These are phyloP conservation scores for Harmothoe impar DNA, from an alignment of 2,888 invertebrate genomes.

Conservation along the genomic window DNA sequence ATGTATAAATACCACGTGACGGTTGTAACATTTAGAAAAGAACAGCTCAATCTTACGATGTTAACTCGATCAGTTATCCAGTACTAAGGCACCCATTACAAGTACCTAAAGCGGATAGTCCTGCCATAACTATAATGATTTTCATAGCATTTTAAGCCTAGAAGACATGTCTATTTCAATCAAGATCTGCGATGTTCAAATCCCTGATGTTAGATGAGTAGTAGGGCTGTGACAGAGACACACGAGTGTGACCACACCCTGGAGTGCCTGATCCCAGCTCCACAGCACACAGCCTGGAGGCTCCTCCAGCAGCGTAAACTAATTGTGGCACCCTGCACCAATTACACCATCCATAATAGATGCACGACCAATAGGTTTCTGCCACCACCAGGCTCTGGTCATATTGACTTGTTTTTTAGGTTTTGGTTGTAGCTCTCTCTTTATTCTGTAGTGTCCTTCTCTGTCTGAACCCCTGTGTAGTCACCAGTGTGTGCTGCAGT, in stretches of 20 bases:
- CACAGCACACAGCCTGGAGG: background rate
- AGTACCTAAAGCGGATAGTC: too few relatives aligned
- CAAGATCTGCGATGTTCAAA: too few relatives aligned
- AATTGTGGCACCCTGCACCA: background rate
- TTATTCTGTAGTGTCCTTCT: background rate
- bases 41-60: too few relatives aligned
- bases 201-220: background rate
- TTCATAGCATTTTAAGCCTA: too few relatives aligned
- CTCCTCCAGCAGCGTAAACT: background rate
- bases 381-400: background rate
- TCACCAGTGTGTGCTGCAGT: background rate
- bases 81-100: too few relatives aligned
- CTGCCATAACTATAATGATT: too few relatives aligned
- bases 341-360: conserved; percentile 17
- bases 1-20: too few relatives aligned
- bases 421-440: background rate
- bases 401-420: background rate
- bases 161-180: too few relatives aligned
- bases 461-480: background rate
- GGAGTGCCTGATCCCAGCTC: background rate
- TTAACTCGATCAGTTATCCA: too few relatives aligned
- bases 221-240: background rate
- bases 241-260: background rate
- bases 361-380: background rate
- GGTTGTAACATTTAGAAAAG: too few relatives aligned